Percentiles rank a stretch among this genome's conserved stretches.
Evolutionary conservation across 2,888 invertebrate genomes (phyloP).

Genomic region (Cosmorhoe ocellata): DNA sequence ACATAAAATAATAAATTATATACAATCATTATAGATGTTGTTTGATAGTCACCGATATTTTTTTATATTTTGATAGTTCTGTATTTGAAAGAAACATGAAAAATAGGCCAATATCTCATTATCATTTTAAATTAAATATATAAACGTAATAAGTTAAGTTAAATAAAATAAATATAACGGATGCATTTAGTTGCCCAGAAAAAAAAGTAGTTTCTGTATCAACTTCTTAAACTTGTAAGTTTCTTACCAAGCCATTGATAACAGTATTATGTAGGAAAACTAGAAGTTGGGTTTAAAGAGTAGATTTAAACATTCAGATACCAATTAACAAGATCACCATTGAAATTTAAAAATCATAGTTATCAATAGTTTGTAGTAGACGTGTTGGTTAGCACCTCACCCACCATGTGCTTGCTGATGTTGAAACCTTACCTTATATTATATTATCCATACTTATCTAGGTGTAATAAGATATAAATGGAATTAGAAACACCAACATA

Average conservation of each 20-base stretch:
- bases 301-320: conserved; percentile 69
- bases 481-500: conserved; percentile 81
- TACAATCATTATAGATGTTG: conserved; percentile 78
- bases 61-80: conserved; percentile 84
- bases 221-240: conserved; percentile 65
- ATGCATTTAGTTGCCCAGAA: conserved; percentile 79
- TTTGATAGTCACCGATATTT: conserved; percentile 83
- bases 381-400: conserved; percentile 52
- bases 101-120: conserved; percentile 80
- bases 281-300: conserved; percentile 72
- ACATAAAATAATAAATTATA: conserved; percentile 67
- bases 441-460: conserved; percentile 69
- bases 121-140: conserved; percentile 72
- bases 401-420: conserved; percentile 53
- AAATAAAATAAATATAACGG: conserved; percentile 62
- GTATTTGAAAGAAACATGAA: conserved; percentile 75
- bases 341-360: conserved; percentile 59
- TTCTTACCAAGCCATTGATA: conserved; percentile 82
- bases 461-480: conserved; percentile 67
- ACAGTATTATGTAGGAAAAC: conserved; percentile 81
- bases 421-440: conserved; percentile 56
- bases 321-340: conserved; percentile 66
- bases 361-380: conserved; percentile 71
- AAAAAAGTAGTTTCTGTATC: conserved; percentile 59
- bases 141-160: conserved; percentile 70